Evolutionary conservation across 2,113 vertebrate species (phyloP).

Genomic region (Taxidea taxus): DNA sequence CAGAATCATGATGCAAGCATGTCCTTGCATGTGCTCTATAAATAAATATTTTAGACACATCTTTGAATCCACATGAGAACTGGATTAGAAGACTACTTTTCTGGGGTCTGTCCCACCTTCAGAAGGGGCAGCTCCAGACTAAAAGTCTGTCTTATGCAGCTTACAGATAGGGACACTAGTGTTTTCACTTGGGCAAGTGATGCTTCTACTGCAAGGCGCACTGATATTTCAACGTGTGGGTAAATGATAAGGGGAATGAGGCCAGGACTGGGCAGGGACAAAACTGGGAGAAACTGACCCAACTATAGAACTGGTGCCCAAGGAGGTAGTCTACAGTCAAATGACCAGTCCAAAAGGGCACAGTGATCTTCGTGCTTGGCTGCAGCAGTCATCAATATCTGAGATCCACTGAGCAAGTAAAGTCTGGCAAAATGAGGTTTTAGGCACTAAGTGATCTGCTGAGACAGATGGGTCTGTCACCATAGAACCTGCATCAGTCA

Average conservation of each 20-base stretch:
- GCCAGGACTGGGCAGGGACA: conserved; percentile 50
- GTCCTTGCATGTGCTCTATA: background rate
- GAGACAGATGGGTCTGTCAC: background rate
- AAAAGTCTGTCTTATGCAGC: background rate
- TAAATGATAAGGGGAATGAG: background rate
- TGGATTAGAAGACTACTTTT: background rate
- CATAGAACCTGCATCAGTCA: background rate
- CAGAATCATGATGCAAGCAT: background rate
- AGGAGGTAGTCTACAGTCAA: background rate
- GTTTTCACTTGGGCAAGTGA: conserved; percentile 3
- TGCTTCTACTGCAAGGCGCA: background rate
- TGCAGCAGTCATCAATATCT: background rate
- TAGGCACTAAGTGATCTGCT: background rate
- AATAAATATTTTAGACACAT: background rate
- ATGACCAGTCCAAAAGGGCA: background rate
- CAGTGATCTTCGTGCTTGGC: background rate
- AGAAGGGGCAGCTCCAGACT: background rate
- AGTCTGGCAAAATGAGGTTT: conserved; percentile 28
- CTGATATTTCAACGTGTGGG: conserved; percentile 4
- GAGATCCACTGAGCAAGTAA: background rate
- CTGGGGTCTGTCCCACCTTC: background rate
- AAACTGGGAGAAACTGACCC: conserved; percentile 50
- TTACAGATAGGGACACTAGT: background rate
- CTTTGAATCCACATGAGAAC: background rate
- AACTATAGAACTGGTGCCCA: background rate